Percentiles rank a stretch among this genome's conserved stretches.
Evolutionary conservation across 64 coral and sea anemone genomes (phyloP).

Genomic region (Stichodactyla helianthus): DNA sequence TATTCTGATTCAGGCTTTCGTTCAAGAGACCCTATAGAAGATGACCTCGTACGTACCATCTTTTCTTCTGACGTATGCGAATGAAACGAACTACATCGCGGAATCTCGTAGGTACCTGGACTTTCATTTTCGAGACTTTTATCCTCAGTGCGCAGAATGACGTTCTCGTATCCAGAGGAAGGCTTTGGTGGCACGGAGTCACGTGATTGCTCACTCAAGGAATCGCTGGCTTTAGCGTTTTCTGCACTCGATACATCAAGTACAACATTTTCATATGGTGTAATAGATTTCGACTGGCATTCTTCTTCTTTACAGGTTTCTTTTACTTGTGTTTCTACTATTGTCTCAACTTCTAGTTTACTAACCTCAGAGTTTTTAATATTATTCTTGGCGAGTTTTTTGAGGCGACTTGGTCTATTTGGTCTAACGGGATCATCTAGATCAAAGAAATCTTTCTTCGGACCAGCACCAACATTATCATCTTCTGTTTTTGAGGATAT

Average conservation of each 20-base stretch:
- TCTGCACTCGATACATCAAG: neutral
- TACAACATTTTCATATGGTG: neutral
- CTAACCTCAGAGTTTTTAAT: neutral
- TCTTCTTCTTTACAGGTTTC: neutral
- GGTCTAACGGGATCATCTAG: neutral
- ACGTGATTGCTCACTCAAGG: neutral
- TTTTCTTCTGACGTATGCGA: neutral
- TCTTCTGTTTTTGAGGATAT: neutral
- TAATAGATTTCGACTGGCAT: neutral
- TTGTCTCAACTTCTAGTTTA: neutral
- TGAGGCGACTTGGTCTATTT: conserved; percentile 3
- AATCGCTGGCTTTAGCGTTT: neutral
- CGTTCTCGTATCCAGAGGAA: neutral
- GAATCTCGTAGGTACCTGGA: neutral
- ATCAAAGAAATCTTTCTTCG: neutral
- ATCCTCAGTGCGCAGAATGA: neutral
- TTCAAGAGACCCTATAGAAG: conserved; percentile 4
- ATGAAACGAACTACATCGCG: conserved; percentile 9
- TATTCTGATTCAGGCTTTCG: neutral
- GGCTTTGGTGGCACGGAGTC: neutral
- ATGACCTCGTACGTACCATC: neutral
- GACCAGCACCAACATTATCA: neutral
- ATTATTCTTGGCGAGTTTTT: neutral
- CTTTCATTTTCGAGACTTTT: neutral
- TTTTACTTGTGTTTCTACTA: neutral